Percentiles rank a stretch among this genome's conserved stretches.
Evolutionary conservation across 2,888 invertebrate genomes (phyloP).

Genomic region (Melolontha melolontha): DNA sequence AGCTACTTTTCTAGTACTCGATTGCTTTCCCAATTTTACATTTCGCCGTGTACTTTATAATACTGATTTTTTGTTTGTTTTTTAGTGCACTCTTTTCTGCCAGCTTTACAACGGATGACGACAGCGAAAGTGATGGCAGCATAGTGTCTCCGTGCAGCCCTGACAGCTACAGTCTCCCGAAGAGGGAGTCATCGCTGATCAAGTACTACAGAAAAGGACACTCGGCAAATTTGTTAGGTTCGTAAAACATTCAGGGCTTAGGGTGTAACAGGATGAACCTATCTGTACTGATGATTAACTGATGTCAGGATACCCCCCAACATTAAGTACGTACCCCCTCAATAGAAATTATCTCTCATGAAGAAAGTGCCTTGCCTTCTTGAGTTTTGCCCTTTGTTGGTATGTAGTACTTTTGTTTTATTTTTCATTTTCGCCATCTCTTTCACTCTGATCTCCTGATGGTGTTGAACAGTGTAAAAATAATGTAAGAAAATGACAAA

Average conservation of each 20-base stretch:
- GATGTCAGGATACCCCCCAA: conserved; percentile 43
- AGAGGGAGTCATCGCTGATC: conserved; percentile 56
- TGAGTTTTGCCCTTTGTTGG: conserved; percentile 19
- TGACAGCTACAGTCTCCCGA: conserved; percentile 57
- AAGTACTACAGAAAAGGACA: conserved; percentile 61
- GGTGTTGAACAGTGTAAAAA: not conserved
- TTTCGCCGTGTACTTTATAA: too few relatives aligned
- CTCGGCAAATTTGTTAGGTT: conserved; percentile 64
- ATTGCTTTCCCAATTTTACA: too few relatives aligned
- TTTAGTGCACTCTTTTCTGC: conserved; percentile 76
- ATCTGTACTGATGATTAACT: conserved; percentile 30
- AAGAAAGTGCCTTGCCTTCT: conserved; percentile 51
- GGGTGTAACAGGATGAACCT: conserved; percentile 48
- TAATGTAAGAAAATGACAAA: not conserved
- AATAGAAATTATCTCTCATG: conserved; percentile 43
- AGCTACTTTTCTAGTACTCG: too few relatives aligned
- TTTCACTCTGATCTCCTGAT: not conserved
- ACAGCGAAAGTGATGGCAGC: conserved; percentile 67
- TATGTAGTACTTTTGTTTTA: conserved; percentile 24
- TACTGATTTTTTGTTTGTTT: conserved; percentile 42
- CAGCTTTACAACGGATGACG: conserved; percentile 64
- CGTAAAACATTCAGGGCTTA: conserved; percentile 55
- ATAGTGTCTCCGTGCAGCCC: conserved; percentile 66
- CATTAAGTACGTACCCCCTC: conserved; percentile 49
- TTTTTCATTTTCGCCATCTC: not conserved